Percentiles rank a stretch among this genome's conserved stretches.
These are phyloP conservation scores for Drosophila colorata DNA, from an alignment of 2,888 invertebrate genomes.

Conservation along the genomic window DNA sequence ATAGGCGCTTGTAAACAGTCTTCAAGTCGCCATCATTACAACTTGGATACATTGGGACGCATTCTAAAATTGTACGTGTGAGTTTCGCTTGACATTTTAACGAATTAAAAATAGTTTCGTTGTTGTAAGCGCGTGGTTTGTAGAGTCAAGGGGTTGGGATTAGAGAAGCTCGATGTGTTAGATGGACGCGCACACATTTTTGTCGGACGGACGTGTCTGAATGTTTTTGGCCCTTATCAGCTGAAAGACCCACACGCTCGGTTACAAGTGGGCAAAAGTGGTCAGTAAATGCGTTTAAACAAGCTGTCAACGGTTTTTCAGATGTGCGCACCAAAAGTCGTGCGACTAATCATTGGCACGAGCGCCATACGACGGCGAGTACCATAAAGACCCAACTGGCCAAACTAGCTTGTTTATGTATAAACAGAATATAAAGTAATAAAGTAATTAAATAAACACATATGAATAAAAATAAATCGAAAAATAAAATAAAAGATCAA, in stretches of 20 bases:
- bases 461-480: too few relatives aligned
- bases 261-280: conserved; percentile 19
- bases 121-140: conserved; percentile 9
- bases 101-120: conserved; percentile 10
- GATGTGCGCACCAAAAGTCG: conserved; percentile 34
- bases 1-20: conserved; percentile 3
- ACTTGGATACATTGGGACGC: conserved; percentile 20
- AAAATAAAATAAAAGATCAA: background rate
- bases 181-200: background rate
- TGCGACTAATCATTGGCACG: conserved; percentile 64
- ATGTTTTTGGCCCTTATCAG: conserved; percentile 42
- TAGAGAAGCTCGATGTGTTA: conserved; percentile 2
- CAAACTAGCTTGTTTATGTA: too few relatives aligned
- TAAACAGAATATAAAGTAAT: too few relatives aligned
- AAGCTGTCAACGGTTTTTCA: conserved; percentile 37
- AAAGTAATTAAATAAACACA: too few relatives aligned
- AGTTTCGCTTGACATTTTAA: conserved; percentile 14
- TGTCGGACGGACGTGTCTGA: conserved; percentile 46
- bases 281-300: conserved; percentile 38
- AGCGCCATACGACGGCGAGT: conserved; percentile 32
- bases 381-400: background rate
- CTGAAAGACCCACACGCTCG: conserved; percentile 24
- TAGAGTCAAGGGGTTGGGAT: conserved; percentile 17
- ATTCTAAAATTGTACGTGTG: conserved; percentile 37
- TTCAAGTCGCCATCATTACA: conserved; percentile 22